Conservation (phyloP, 2,113 vertebrate genomes). For the Anolis sagrei region DNA sequence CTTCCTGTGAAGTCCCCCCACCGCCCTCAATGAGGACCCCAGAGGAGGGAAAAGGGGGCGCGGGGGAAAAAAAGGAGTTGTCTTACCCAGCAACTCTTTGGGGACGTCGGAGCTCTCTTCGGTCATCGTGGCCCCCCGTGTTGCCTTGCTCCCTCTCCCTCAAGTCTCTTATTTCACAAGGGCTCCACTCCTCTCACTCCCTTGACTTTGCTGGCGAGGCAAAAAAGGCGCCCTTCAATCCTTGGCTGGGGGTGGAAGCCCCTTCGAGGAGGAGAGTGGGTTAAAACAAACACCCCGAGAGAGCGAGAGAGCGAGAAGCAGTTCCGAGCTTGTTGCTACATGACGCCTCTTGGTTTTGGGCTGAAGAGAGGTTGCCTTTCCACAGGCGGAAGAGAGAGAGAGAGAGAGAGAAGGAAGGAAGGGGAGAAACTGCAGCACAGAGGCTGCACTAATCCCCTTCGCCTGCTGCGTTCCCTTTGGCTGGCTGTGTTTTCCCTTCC, state of each 20-base stretch:
- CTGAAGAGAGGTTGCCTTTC: too few species aligned
- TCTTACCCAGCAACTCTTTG: conserved; percentile 89
- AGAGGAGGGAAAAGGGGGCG: not conserved
- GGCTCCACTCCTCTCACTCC: conserved; percentile 22
- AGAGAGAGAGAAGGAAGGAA: too few species aligned
- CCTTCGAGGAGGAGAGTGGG: conserved; percentile 17
- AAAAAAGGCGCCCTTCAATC: not conserved
- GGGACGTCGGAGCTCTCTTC: conserved; percentile 89
- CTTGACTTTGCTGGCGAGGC: not conserved
- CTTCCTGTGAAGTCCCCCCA: not conserved
- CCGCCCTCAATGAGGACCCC: too few species aligned
- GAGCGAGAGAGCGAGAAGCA: conserved; percentile 16
- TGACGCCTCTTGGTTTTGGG: not conserved
- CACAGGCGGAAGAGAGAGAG: too few species aligned
- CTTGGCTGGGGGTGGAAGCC: not conserved
- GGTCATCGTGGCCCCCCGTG: conserved; percentile 78
- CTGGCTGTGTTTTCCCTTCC: not conserved
- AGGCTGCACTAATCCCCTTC: not conserved
- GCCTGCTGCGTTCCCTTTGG: not conserved
- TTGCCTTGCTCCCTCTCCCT: not conserved
- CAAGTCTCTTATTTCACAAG: too few species aligned
- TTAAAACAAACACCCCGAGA: too few species aligned
- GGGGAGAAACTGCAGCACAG: too few species aligned
- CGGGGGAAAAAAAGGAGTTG: not conserved
- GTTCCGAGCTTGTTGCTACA: not conserved